These are phyloP conservation scores for Aix galericulata DNA, from an alignment of 2,113 vertebrate genomes.

Conservation along the genomic window DNA sequence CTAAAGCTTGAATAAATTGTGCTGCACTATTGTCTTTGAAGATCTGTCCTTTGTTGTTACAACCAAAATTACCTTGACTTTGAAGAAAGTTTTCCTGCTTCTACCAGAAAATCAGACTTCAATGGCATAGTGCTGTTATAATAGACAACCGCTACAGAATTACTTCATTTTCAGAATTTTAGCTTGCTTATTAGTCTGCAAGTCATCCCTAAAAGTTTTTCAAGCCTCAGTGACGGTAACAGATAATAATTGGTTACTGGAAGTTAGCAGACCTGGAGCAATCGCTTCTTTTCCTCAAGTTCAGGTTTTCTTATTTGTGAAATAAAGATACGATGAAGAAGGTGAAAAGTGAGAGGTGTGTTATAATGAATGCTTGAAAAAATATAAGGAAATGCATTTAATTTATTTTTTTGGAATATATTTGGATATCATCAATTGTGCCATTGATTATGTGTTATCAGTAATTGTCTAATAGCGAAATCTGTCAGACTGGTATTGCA, in stretches of 20 bases:
- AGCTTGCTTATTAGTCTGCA: not conserved
- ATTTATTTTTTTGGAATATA: not conserved
- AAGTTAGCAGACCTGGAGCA: not conserved
- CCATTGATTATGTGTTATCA: not conserved
- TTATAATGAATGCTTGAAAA: not conserved
- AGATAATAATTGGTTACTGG: not conserved
- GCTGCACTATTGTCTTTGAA: rapidly evolving
- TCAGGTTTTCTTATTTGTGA: not conserved
- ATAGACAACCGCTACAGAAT: not conserved
- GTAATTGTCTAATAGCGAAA: not conserved
- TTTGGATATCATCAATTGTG: not conserved
- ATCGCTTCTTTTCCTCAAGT: not conserved
- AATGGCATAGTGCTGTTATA: not conserved
- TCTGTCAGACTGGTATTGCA: not conserved
- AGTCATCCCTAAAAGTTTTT: rapidly evolving
- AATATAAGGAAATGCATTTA: not conserved
- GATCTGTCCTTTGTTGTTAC: not conserved
- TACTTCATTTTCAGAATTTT: not conserved
- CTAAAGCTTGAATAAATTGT: not conserved
- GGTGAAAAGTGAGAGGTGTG: not conserved
- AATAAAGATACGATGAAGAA: not conserved
- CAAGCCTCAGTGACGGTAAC: not conserved
- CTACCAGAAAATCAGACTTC: not conserved
- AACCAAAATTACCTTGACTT: not conserved
- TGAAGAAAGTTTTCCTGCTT: not conserved